Evolutionary conservation across 2,797 vertebrate species (phyloP).

Genomic region (Lates japonicus): DNA sequence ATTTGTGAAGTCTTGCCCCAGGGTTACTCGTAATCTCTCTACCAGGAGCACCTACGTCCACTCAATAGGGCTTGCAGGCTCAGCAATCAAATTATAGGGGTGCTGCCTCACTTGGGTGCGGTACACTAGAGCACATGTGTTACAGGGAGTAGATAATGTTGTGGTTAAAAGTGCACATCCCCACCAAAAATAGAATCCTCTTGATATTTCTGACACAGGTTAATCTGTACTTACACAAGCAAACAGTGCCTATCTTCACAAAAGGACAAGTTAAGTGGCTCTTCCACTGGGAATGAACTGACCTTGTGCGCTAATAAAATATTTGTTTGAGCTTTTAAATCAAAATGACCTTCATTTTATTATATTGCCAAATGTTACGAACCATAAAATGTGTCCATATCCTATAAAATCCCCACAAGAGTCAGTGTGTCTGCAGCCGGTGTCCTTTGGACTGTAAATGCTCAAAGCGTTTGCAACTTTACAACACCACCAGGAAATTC

Average conservation of each 20-base stretch:
- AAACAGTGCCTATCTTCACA: neutral
- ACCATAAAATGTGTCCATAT: constrained; percentile 49
- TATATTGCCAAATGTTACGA: constrained; percentile 35
- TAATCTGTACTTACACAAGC: constrained; percentile 9
- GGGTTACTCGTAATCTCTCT: constrained; percentile 57
- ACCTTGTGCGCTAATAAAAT: constrained; percentile 53
- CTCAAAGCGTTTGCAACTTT: constrained; percentile 1
- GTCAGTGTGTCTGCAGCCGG: neutral
- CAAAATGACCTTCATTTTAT: constrained; percentile 57
- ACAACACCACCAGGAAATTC: neutral
- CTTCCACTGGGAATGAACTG: neutral
- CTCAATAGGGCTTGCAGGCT: constrained; percentile 50
- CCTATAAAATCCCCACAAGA: constrained; percentile 44
- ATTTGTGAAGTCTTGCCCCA: constrained; percentile 49
- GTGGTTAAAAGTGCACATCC: neutral
- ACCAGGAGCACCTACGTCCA: constrained; percentile 36
- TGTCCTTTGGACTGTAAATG: constrained; percentile 19
- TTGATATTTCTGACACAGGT: neutral
- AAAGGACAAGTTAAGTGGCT: neutral
- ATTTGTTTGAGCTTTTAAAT: constrained; percentile 55
- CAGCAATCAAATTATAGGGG: constrained; percentile 53
- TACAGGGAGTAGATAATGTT: neutral
- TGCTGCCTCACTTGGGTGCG: constrained; percentile 4
- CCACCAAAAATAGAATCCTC: neutral
- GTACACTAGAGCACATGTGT: neutral